A percentile compares a stretch with the other conserved stretches of the same genome.
phyloP scores from a whole-genome alignment of 2,888 invertebrate species.

The Drosophila pseudotalamancana region DNA sequence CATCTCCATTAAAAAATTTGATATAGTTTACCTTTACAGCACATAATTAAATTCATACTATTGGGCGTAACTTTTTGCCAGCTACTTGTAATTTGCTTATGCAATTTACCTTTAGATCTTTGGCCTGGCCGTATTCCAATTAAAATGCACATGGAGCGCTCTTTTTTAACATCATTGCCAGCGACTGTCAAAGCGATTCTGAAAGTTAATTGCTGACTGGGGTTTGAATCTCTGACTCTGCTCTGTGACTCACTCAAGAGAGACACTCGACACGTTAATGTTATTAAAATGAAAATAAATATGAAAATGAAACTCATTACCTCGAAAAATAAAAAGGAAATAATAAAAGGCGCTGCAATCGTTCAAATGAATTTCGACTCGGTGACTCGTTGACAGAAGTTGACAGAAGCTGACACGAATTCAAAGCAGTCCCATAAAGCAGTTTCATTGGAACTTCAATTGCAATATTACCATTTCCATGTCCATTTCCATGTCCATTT shows the following conservation, averaged over 20 bases:
- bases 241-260: constrained; percentile 3
- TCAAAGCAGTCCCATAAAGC: constrained; percentile 14
- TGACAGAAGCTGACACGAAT: no score
- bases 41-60: no score
- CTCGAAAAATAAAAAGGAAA: constrained; percentile 15
- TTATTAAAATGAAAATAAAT: constrained; percentile 22
- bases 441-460: constrained; percentile 49
- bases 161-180: constrained; percentile 42
- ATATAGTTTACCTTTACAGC: no score
- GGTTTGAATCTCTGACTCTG: constrained; percentile 6
- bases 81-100: constrained; percentile 41
- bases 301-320: constrained; percentile 63
- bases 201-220: constrained; percentile 69
- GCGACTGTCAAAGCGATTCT: constrained; percentile 60
- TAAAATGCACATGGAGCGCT: constrained; percentile 53
- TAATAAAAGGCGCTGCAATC: constrained; percentile 37
- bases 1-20: no score
- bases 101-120: constrained; percentile 26
- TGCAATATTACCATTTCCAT: constrained; percentile 38
- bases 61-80: constrained; percentile 7
- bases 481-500: constrained; percentile 12
- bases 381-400: no score
- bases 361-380: constrained; percentile 56
- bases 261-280: constrained; percentile 64
- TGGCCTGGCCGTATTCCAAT: constrained; percentile 51